A percentile compares a stretch with the other conserved stretches of the same genome.
These are phyloP conservation scores for Apogon hyalosoma DNA, from an alignment of 2,797 vertebrate genomes.

Conservation along the genomic window DNA sequence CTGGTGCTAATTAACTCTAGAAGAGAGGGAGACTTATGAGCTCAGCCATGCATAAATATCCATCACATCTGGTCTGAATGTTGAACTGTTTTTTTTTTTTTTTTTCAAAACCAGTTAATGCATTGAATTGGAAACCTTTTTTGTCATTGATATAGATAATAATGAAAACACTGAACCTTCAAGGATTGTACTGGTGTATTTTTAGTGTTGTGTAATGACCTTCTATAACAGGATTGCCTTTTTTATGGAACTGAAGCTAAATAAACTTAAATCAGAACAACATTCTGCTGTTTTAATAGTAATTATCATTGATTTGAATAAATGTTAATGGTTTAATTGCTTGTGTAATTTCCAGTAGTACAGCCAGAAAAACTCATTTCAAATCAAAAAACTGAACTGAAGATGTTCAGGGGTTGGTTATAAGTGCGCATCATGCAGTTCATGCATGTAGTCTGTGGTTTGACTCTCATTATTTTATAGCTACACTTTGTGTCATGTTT, in stretches of 20 bases:
- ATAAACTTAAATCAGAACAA: neutral
- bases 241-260: neutral
- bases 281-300: too few relatives aligned
- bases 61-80: conserved; percentile 2
- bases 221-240: neutral
- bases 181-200: neutral
- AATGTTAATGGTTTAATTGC: neutral
- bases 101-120: neutral
- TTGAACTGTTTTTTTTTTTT: neutral
- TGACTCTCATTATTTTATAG: too few relatives aligned
- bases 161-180: neutral
- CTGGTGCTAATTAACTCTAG: conserved; percentile 36
- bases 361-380: too few relatives aligned
- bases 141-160: neutral
- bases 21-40: conserved; percentile 14
- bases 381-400: too few relatives aligned
- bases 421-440: too few relatives aligned
- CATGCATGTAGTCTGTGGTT: too few relatives aligned
- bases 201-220: too few relatives aligned
- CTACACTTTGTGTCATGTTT: too few relatives aligned
- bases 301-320: too few relatives aligned
- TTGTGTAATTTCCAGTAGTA: neutral
- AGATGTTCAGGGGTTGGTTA: too few relatives aligned
- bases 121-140: neutral
- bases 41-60: conserved; percentile 21